Conservation (phyloP, 2,797 vertebrate genomes). For the Phataginus tetradactyla region DNA sequence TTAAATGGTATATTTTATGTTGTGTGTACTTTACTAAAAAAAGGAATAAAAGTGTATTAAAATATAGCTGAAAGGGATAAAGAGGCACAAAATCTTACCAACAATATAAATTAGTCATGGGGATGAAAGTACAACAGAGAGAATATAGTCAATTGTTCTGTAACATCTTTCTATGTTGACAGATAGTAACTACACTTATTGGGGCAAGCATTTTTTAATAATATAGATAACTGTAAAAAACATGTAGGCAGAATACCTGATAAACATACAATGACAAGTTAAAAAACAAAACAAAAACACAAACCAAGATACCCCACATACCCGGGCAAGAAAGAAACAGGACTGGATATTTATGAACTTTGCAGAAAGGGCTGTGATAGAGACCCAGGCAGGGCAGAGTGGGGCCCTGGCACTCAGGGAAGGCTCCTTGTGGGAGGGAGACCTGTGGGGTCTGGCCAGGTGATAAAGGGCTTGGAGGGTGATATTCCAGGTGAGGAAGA, state of each 20-base stretch:
- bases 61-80: too few relatives aligned
- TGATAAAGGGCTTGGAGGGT: fast-evolving
- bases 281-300: background rate
- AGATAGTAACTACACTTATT: too few relatives aligned
- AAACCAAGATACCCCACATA: background rate
- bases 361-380: background rate
- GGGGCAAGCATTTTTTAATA: too few relatives aligned
- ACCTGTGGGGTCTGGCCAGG: background rate
- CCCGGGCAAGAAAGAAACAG: background rate
- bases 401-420: background rate
- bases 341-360: background rate
- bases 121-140: too few relatives aligned
- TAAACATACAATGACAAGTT: background rate
- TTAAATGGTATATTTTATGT: too few relatives aligned
- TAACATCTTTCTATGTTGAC: too few relatives aligned
- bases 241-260: background rate
- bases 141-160: too few relatives aligned
- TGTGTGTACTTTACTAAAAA: too few relatives aligned
- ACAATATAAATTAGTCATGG: too few relatives aligned
- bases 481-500: background rate
- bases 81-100: too few relatives aligned
- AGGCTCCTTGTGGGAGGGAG: background rate
- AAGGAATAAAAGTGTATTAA: too few relatives aligned
- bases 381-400: background rate
- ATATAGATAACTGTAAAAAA: too few relatives aligned